phyloP scores from a whole-genome alignment of 2,797 vertebrate species.

The Sebastes vulpes region DNA sequence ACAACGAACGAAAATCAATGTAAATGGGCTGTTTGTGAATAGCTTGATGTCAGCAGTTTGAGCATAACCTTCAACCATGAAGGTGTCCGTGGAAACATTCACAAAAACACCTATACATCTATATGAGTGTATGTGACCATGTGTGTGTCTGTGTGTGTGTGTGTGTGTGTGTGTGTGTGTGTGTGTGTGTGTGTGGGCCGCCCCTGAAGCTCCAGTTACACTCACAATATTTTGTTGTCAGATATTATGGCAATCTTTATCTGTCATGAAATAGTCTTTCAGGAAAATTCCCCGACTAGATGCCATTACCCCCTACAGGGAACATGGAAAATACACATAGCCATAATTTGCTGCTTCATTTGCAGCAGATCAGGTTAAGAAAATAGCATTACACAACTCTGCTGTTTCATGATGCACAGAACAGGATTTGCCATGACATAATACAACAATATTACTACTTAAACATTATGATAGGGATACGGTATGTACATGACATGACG shows the following conservation, averaged over 20 bases:
- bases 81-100: constrained; percentile 6
- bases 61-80: constrained; percentile 9
- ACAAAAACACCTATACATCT: not conserved
- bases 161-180: not conserved
- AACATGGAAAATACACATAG: constrained; percentile 17
- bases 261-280: constrained; percentile 10
- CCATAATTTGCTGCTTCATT: constrained; percentile 6
- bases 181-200: not conserved
- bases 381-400: constrained; percentile 29
- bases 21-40: not conserved
- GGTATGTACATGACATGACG: not conserved
- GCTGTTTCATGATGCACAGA: not conserved
- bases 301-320: not conserved
- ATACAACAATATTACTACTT: not conserved
- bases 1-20: not conserved
- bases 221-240: constrained; percentile 24
- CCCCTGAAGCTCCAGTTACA: not conserved
- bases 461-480: not conserved
- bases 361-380: constrained; percentile 7
- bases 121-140: not conserved
- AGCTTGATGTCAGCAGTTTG: constrained; percentile 33
- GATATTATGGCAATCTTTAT: constrained; percentile 22
- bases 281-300: constrained; percentile 1
- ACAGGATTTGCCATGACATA: not conserved
- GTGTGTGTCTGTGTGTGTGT: not conserved